phyloP scores from a whole-genome alignment of 2,888 invertebrate species.

The Ophonus ardosiacus region DNA sequence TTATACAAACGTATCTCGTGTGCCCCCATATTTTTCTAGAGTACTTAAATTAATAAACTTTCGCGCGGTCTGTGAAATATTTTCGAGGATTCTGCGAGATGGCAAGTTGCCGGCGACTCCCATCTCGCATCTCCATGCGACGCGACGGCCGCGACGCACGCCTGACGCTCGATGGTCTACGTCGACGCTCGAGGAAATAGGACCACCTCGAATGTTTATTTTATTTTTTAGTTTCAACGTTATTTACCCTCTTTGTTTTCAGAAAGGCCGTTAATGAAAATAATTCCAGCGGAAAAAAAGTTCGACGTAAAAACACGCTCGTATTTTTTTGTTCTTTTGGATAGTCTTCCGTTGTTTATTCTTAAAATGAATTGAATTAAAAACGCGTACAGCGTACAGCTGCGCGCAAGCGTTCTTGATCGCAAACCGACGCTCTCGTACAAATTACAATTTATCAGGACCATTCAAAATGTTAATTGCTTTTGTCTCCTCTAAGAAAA shows the following conservation, averaged over 20 bases:
- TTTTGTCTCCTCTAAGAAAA: neutral
- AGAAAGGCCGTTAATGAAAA: slow-evolving; percentile 54
- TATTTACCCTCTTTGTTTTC: slow-evolving; percentile 60
- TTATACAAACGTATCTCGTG: slow-evolving; percentile 54
- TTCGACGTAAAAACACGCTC: slow-evolving; percentile 47
- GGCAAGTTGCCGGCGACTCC: slow-evolving; percentile 19
- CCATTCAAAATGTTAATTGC: slow-evolving; percentile 15
- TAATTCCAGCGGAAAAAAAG: slow-evolving; percentile 46
- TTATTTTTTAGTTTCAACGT: slow-evolving; percentile 56
- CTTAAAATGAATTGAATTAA: slow-evolving; percentile 54
- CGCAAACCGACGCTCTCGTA: neutral
- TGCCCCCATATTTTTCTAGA: slow-evolving; percentile 59
- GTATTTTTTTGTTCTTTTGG: slow-evolving; percentile 49
- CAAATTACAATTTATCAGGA: neutral
- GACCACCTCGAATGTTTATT: slow-evolving; percentile 59
- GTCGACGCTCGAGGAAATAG: slow-evolving; percentile 32
- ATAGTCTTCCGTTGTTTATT: slow-evolving; percentile 48
- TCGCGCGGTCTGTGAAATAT: slow-evolving; percentile 51
- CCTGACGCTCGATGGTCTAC: slow-evolving; percentile 8
- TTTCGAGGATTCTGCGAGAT: slow-evolving; percentile 9
- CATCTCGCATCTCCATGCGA: neutral
- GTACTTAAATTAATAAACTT: slow-evolving; percentile 63
- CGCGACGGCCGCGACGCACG: slow-evolving; percentile 9
- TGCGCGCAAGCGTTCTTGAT: slow-evolving; percentile 11
- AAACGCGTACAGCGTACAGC: slow-evolving; percentile 33